Evolutionary conservation across 1,140 invertebrate species (phyloP).

Genomic region (Oryctes rhinoceros): DNA sequence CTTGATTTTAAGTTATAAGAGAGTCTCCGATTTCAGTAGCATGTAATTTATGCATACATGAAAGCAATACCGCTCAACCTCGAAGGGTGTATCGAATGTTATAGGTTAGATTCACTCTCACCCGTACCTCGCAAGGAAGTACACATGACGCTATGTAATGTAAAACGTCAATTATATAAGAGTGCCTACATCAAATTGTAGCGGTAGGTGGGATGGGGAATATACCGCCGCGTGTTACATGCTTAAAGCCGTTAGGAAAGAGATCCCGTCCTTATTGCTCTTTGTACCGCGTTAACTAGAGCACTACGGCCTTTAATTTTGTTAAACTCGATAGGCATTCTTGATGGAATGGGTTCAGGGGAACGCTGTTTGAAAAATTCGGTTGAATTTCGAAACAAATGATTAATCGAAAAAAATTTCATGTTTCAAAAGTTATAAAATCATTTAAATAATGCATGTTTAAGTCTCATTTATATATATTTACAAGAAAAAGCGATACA

Average conservation of each 20-base stretch:
- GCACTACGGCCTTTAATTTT: no score
- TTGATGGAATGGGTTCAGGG: no score
- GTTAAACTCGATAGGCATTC: no score
- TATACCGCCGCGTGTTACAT: not conserved
- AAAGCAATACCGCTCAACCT: conserved; percentile 24
- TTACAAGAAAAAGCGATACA: no score
- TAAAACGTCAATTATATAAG: conserved; percentile 33
- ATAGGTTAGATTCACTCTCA: not conserved
- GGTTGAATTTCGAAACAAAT: not conserved
- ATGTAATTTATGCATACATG: conserved; percentile 18
- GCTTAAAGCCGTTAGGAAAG: no score
- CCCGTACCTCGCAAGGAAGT: not conserved
- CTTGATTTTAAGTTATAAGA: not conserved
- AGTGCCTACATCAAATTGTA: conserved; percentile 18
- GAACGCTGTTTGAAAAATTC: not conserved
- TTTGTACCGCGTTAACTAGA: no score
- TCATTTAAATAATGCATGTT: no score
- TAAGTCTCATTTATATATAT: no score
- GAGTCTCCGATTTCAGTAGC: conserved; percentile 6
- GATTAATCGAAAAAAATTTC: no score
- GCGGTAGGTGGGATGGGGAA: not conserved
- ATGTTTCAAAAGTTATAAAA: no score
- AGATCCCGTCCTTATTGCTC: no score
- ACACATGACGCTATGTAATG: conserved; percentile 14
- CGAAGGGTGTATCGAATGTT: conserved; percentile 15